phyloP scores from a whole-genome alignment of 2,113 vertebrate genomes.

The Rhadina sibilatrix region DNA sequence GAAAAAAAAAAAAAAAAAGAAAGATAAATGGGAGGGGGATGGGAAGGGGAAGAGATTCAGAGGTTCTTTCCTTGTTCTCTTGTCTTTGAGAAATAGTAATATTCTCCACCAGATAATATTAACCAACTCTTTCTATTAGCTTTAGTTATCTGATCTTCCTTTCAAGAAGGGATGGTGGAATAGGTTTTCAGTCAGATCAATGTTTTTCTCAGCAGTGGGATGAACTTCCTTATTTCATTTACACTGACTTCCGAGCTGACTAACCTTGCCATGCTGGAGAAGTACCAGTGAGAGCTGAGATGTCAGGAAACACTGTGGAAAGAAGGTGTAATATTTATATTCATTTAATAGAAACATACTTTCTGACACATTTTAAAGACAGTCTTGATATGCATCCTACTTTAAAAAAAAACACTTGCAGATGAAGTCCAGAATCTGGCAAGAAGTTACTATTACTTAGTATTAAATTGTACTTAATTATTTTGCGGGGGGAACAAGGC shows the following conservation, averaged over 20 bases:
- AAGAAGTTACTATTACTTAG: background rate
- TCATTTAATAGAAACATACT: background rate
- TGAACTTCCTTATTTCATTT: background rate
- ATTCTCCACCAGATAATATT: background rate
- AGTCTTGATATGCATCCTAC: background rate
- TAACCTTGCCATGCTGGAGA: background rate
- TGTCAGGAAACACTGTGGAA: background rate
- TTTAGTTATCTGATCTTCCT: background rate
- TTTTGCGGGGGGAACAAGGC: accelerated
- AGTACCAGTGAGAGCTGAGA: background rate
- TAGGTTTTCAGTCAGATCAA: background rate
- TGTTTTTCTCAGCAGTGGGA: background rate
- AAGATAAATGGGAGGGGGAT: background rate
- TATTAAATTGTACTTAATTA: background rate
- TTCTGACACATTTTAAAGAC: background rate
- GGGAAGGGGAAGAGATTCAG: background rate
- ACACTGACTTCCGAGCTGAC: background rate
- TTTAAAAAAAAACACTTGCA: background rate
- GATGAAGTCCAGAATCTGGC: accelerated
- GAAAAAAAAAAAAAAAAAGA: background rate
- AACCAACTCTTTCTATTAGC: background rate
- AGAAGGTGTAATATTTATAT: background rate
- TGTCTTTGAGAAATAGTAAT: background rate
- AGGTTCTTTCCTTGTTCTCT: background rate
- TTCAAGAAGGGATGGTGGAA: background rate